A percentile compares a stretch with the other conserved stretches of the same genome.
phyloP scores from a whole-genome alignment of 2,797 vertebrate genomes.

The Pteronotus mesoamericanus region DNA sequence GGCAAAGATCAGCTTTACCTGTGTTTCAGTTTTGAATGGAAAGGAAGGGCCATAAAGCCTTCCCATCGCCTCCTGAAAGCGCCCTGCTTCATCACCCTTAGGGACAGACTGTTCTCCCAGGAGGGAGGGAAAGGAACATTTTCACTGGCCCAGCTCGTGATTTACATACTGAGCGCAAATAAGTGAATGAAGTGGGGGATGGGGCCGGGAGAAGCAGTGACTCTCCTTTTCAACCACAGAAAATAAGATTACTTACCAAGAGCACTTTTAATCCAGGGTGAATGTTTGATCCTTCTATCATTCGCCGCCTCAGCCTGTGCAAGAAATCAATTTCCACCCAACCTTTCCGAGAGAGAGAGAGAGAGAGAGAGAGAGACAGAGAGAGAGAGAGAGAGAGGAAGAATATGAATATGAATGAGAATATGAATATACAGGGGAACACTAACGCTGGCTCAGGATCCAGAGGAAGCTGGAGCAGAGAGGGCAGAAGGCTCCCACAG shows the following conservation, averaged over 20 bases:
- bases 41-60: neutral
- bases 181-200: constrained; percentile 39
- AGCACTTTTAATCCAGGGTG: constrained; percentile 22
- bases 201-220: neutral
- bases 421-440: too few species aligned
- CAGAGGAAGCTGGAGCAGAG: neutral
- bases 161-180: constrained; percentile 65
- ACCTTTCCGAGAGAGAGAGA: neutral
- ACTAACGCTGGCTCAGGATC: constrained; percentile 12
- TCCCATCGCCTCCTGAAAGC: neutral
- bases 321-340: constrained; percentile 46
- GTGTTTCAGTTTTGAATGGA: neutral
- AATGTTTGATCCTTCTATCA: constrained; percentile 20
- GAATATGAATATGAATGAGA: too few species aligned
- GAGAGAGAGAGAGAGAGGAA: too few species aligned
- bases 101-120: neutral
- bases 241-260: constrained; percentile 57
- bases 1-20: neutral
- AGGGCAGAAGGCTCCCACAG: neutral
- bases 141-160: constrained; percentile 45
- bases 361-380: too few species aligned
- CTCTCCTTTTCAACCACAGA: neutral
- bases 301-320: neutral
- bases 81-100: constrained; percentile 32
- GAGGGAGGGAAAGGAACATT: constrained; percentile 53